Percentiles rank a stretch among this genome's conserved stretches.
These are phyloP conservation scores for Columbina picui DNA, from an alignment of 2,113 vertebrate genomes.

Conservation along the genomic window DNA sequence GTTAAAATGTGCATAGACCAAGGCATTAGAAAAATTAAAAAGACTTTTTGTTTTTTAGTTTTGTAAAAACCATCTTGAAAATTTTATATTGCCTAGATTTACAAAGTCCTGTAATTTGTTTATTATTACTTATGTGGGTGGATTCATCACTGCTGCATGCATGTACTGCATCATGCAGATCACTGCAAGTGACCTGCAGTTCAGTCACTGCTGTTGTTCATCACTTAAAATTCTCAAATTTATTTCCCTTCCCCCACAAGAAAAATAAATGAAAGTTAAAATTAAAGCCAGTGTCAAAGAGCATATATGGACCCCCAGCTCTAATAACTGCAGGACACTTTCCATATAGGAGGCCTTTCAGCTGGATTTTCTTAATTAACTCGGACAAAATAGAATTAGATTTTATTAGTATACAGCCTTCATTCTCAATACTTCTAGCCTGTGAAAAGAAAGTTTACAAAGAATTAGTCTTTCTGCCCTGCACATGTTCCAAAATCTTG, in stretches of 20 bases:
- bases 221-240: background rate
- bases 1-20: constrained; percentile 59
- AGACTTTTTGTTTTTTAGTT: background rate
- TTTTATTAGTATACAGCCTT: background rate
- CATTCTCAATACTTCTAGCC: constrained; percentile 25
- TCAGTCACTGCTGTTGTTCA: background rate
- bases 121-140: background rate
- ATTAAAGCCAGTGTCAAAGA: constrained; percentile 32
- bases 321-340: background rate
- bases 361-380: background rate
- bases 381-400: background rate
- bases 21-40: constrained; percentile 62
- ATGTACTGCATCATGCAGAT: background rate
- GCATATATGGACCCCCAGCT: background rate
- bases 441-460: background rate
- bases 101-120: background rate
- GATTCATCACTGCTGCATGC: background rate
- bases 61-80: constrained; percentile 37
- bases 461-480: background rate
- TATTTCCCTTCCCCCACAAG: background rate
- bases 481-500: background rate
- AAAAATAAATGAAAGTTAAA: background rate
- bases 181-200: background rate
- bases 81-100: background rate
- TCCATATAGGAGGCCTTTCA: background rate